Conservation (phyloP, 2,113 vertebrate species). For the Tetrax tetrax region DNA sequence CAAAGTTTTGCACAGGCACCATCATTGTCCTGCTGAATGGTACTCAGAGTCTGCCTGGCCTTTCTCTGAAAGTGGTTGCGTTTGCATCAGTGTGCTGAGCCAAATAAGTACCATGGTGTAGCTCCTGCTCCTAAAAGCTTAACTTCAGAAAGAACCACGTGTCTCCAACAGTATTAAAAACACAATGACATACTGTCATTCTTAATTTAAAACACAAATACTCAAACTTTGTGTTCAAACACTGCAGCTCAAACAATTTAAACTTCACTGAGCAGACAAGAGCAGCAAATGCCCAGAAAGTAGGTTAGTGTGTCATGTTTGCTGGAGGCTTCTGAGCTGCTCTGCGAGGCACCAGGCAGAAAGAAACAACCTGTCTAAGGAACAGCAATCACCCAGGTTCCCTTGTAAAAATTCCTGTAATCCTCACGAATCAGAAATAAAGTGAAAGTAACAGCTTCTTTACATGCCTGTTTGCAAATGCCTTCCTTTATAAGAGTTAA, state of each 20-base stretch:
- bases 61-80: not conserved
- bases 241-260: not conserved
- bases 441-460: not conserved
- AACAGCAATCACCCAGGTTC: not conserved
- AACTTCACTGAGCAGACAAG: not conserved
- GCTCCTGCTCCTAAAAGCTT: not conserved
- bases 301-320: constrained; percentile 27
- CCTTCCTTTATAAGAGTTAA: not conserved
- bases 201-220: not conserved
- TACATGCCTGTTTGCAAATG: not conserved
- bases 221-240: not conserved
- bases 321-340: not conserved
- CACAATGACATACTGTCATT: not conserved
- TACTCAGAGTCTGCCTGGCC: not conserved
- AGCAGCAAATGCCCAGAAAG: not conserved
- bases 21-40: not conserved
- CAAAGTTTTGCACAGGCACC: not conserved
- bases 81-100: not conserved
- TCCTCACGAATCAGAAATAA: not conserved
- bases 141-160: not conserved
- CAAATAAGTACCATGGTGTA: not conserved
- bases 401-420: not conserved
- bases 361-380: not conserved
- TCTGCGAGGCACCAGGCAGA: not conserved
- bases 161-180: not conserved